These are phyloP conservation scores for Galagoides demidoff DNA, from an alignment of 2,797 vertebrate genomes.

Conservation along the genomic window DNA sequence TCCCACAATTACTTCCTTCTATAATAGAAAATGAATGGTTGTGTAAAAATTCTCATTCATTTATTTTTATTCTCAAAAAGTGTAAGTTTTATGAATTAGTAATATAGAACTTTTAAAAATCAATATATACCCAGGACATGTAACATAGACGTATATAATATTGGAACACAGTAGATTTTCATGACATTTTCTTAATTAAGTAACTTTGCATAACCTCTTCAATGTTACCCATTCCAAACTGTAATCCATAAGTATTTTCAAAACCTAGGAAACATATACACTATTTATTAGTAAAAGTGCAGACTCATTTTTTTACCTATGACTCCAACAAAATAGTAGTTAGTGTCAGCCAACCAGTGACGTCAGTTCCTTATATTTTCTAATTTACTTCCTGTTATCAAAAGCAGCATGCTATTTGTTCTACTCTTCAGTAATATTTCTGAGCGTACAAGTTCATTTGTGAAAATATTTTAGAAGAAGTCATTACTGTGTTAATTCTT, in stretches of 20 bases:
- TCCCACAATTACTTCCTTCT: no score
- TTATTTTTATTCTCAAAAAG: no score
- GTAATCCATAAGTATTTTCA: neutral
- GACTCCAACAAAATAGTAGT: neutral
- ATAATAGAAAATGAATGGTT: no score
- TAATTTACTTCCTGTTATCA: neutral
- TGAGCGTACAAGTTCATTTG: neutral
- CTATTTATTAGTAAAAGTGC: neutral
- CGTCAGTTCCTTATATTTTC: neutral
- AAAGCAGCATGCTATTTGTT: neutral
- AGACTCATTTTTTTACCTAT: neutral
- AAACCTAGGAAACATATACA: neutral
- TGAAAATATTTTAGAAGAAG: neutral
- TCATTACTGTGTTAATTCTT: neutral
- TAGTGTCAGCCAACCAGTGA: neutral
- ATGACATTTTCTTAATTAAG: no score
- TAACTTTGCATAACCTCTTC: neutral
- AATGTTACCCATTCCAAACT: neutral
- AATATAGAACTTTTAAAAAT: no score
- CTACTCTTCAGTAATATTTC: neutral
- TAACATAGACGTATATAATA: no score
- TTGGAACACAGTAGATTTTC: no score
- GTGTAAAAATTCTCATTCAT: no score
- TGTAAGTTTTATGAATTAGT: no score
- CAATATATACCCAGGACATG: no score